Conservation (phyloP, 2,888 invertebrate genomes). For the Pristionchus mayeri region DNA sequence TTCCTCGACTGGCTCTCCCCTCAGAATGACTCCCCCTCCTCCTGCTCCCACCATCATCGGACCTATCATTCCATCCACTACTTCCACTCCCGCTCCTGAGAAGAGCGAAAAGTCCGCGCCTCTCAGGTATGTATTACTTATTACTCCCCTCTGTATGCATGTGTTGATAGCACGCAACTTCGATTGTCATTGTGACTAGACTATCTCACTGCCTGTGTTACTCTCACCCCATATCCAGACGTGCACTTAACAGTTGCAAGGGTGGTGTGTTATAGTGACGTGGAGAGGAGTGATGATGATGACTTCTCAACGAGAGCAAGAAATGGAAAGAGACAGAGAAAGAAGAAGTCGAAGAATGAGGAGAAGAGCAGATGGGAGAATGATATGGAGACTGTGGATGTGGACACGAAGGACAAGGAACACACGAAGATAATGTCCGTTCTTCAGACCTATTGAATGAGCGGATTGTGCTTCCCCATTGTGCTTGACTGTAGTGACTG, state of each 20-base stretch:
- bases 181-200: neutral
- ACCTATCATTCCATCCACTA: neutral
- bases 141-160: neutral
- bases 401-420: slow-evolving; percentile 15
- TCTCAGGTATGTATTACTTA: slow-evolving; percentile 4
- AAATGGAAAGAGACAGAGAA: neutral
- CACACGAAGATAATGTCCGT: slow-evolving; percentile 28
- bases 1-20: slow-evolving; percentile 50
- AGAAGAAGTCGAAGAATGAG: slow-evolving; percentile 19
- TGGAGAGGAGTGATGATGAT: slow-evolving; percentile 5
- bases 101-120: neutral
- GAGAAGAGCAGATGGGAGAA: neutral
- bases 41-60: slow-evolving; percentile 38
- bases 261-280: slow-evolving; percentile 24
- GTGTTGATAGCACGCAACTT: neutral
- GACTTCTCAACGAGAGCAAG: neutral
- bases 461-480: neutral
- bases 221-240: neutral
- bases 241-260: neutral
- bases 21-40: slow-evolving; percentile 42
- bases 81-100: neutral
- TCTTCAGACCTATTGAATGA: neutral
- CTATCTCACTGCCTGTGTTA: neutral
- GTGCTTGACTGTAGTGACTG: slow-evolving; percentile 8
- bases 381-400: neutral